Evolutionary conservation across 2,888 invertebrate genomes (phyloP).

Genomic region (Thymelicus acteon): DNA sequence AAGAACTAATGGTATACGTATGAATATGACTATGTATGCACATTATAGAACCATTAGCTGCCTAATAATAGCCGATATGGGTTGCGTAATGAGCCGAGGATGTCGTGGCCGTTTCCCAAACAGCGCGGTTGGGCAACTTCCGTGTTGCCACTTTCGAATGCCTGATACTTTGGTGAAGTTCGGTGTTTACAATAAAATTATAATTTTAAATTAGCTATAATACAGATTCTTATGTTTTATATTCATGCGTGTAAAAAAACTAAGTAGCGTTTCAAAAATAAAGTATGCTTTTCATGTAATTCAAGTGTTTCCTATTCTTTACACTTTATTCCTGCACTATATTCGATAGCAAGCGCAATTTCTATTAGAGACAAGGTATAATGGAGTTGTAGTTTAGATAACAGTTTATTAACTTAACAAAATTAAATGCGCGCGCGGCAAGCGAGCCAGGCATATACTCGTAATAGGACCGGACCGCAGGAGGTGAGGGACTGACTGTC

Average conservation of each 20-base stretch:
- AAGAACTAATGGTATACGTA: background rate
- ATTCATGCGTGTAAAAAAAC: too few relatives aligned
- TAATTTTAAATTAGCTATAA: conserved; percentile 2
- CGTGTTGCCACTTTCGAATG: conserved; percentile 13
- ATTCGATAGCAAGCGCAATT: too few relatives aligned
- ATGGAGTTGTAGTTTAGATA: background rate
- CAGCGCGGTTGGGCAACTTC: background rate
- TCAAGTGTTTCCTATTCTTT: too few relatives aligned
- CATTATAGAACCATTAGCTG: conserved; percentile 9
- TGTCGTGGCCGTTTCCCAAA: conserved; percentile 1
- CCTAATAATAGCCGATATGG: conserved; percentile 12
- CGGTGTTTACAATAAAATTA: background rate
- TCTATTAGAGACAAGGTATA: too few relatives aligned
- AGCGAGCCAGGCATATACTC: too few relatives aligned
- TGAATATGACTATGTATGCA: background rate
- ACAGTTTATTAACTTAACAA: conserved; percentile 5
- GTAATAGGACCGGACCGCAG: background rate
- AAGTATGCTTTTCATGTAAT: too few relatives aligned
- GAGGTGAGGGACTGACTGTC: too few relatives aligned
- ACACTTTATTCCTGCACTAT: too few relatives aligned
- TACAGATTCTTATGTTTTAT: background rate
- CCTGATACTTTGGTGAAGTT: background rate
- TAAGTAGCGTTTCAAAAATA: too few relatives aligned
- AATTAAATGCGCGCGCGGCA: background rate
- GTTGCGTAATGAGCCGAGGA: conserved; percentile 10